These are phyloP conservation scores for Xyrauchen texanus DNA, from an alignment of 2,113 vertebrate genomes.

Conservation along the genomic window DNA sequence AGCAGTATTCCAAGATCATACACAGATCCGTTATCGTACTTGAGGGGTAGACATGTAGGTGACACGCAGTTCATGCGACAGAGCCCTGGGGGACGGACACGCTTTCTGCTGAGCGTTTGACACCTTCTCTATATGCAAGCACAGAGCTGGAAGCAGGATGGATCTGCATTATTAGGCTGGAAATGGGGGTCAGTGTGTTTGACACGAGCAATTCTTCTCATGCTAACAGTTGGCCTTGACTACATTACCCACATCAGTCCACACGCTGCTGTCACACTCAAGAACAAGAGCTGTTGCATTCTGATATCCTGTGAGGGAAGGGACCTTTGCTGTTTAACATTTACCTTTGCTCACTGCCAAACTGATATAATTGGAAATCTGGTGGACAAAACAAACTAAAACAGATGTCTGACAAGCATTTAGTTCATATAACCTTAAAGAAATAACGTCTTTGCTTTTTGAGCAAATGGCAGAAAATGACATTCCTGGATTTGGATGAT, in stretches of 20 bases:
- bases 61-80: slow-evolving; percentile 68
- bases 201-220: slow-evolving; percentile 70
- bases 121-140: slow-evolving; percentile 76
- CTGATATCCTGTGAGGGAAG: slow-evolving; percentile 64
- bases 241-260: slow-evolving; percentile 79
- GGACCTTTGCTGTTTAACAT: slow-evolving; percentile 16
- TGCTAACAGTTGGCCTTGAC: slow-evolving; percentile 78
- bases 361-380: not conserved
- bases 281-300: slow-evolving; percentile 66
- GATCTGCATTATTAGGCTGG: slow-evolving; percentile 79
- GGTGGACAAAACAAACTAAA: too few species aligned
- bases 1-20: slow-evolving; percentile 20
- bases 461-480: too few species aligned
- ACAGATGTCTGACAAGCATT: too few species aligned
- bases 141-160: slow-evolving; percentile 73
- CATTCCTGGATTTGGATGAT: too few species aligned
- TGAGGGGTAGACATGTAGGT: slow-evolving; percentile 41
- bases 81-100: slow-evolving; percentile 73
- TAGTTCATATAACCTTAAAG: too few species aligned
- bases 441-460: too few species aligned
- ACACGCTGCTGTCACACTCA: slow-evolving; percentile 67
- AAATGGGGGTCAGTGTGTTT: slow-evolving; percentile 75
- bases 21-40: slow-evolving; percentile 26
- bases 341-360: slow-evolving; percentile 9
- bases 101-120: slow-evolving; percentile 71